These are phyloP conservation scores for Adoxophyes honmai DNA, from an alignment of 1,140 invertebrate species.

Conservation along the genomic window DNA sequence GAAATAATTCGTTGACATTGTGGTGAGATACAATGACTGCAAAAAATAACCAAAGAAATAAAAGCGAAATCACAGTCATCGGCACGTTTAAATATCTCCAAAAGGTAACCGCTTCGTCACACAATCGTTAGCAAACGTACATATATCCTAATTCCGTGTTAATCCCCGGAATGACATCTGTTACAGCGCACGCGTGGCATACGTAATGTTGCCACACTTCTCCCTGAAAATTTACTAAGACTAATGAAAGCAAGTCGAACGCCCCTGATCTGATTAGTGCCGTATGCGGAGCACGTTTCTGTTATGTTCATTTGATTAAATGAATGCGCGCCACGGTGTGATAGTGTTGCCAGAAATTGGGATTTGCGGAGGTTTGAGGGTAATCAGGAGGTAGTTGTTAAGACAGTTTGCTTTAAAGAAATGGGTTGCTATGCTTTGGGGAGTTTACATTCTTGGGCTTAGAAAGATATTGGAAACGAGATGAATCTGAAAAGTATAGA, in stretches of 20 bases:
- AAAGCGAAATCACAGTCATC: background rate
- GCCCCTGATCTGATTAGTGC: slow-evolving; percentile 40
- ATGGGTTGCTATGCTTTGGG: too few species aligned
- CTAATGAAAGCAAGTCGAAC: slow-evolving; percentile 41
- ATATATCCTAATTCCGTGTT: slow-evolving; percentile 25
- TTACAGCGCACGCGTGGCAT: slow-evolving; percentile 27
- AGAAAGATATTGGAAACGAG: too few species aligned
- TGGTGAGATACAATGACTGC: too few species aligned
- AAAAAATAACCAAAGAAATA: background rate
- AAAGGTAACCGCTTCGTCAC: background rate
- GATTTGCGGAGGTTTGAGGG: background rate
- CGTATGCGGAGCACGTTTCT: slow-evolving; percentile 38
- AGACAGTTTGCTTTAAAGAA: too few species aligned
- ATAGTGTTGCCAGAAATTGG: slow-evolving; percentile 34
- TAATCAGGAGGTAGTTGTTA: too few species aligned
- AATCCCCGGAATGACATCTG: slow-evolving; percentile 35
- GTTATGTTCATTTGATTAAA: slow-evolving; percentile 53
- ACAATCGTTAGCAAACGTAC: slow-evolving; percentile 5
- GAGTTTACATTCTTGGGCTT: too few species aligned
- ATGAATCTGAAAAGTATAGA: too few species aligned
- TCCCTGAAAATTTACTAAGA: slow-evolving; percentile 32
- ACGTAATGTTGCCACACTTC: slow-evolving; percentile 25
- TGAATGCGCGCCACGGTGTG: slow-evolving; percentile 29
- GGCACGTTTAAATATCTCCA: too few species aligned
- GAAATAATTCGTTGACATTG: too few species aligned